Conservation (phyloP, 92 coral and sea anemone genomes). For the Pocillopora meandrina region DNA sequence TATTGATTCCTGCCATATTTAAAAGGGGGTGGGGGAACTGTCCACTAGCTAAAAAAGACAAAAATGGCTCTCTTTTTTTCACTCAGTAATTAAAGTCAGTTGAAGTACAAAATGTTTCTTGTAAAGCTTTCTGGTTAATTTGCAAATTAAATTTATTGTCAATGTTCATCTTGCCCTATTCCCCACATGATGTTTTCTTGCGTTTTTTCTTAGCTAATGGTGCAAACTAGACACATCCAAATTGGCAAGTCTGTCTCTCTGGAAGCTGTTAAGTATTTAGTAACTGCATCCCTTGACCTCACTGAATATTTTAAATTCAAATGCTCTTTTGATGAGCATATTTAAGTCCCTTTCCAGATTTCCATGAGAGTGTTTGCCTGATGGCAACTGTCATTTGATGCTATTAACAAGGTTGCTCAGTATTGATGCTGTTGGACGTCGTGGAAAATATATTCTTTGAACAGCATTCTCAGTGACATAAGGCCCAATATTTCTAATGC, state of each 20-base stretch:
- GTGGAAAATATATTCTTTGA: slow-evolving; percentile 42
- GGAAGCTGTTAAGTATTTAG: slow-evolving; percentile 28
- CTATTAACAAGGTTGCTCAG: neutral
- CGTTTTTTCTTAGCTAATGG: neutral
- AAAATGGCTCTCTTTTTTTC: too few relatives aligned
- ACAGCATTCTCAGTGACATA: slow-evolving; percentile 51
- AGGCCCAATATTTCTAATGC: slow-evolving; percentile 71
- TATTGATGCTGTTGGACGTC: slow-evolving; percentile 25
- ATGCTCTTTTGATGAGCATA: slow-evolving; percentile 56
- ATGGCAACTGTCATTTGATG: slow-evolving; percentile 33
- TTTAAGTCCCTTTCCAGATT: slow-evolving; percentile 55
- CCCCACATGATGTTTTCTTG: neutral
- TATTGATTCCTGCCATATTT: too few relatives aligned
- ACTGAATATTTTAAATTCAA: slow-evolving; percentile 33
- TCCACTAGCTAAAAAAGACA: too few relatives aligned
- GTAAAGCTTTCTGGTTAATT: neutral
- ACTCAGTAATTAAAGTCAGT: too few relatives aligned
- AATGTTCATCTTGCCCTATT: neutral
- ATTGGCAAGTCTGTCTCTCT: slow-evolving; percentile 27
- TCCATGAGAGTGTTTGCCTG: slow-evolving; percentile 52
- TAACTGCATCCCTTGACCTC: slow-evolving; percentile 30
- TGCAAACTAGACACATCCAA: slow-evolving; percentile 2
- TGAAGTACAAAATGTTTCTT: too few relatives aligned
- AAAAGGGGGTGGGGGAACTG: too few relatives aligned
- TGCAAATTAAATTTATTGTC: neutral